Conservation (phyloP, 2,888 invertebrate genomes). For the Caenorhabditis sinica region DNA sequence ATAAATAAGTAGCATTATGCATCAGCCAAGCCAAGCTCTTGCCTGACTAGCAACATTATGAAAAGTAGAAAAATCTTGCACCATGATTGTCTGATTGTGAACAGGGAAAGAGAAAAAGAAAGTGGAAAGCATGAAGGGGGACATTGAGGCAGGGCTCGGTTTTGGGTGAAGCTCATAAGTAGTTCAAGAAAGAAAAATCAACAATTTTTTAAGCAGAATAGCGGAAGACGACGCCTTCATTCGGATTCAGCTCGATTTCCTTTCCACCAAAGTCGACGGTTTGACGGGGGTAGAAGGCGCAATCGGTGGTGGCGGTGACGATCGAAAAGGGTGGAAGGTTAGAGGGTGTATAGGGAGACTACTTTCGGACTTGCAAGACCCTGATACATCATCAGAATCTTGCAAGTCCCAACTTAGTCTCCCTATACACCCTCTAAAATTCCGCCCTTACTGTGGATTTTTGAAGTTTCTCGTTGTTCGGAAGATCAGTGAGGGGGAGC, state of each 20-base stretch:
- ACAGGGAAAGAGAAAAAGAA: conserved; percentile 22
- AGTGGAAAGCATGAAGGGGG: not conserved
- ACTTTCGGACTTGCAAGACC: too few species aligned
- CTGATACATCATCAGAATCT: too few species aligned
- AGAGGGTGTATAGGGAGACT: not conserved
- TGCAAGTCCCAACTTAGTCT: too few species aligned
- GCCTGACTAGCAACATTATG: too few species aligned
- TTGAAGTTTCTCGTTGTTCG: conserved; percentile 63
- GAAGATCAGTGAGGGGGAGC: conserved; percentile 72
- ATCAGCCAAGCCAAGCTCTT: not conserved
- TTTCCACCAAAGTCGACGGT: conserved; percentile 71
- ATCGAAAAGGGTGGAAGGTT: conserved; percentile 72
- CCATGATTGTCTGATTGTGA: not conserved
- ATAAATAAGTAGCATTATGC: conserved; percentile 23
- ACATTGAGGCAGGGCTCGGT: not conserved
- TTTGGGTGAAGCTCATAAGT: not conserved
- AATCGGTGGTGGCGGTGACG: conserved; percentile 74
- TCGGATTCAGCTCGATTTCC: conserved; percentile 71
- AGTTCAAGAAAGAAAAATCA: not conserved
- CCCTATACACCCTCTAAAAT: not conserved
- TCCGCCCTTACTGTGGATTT: conserved; percentile 58
- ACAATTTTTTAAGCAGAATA: conserved; percentile 70
- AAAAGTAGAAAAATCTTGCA: conserved; percentile 7
- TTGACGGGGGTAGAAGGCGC: conserved; percentile 67
- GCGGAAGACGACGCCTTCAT: conserved; percentile 78